Evolutionary conservation across 2,113 vertebrate species (phyloP).

Genomic region (Brachyistius frenatus): DNA sequence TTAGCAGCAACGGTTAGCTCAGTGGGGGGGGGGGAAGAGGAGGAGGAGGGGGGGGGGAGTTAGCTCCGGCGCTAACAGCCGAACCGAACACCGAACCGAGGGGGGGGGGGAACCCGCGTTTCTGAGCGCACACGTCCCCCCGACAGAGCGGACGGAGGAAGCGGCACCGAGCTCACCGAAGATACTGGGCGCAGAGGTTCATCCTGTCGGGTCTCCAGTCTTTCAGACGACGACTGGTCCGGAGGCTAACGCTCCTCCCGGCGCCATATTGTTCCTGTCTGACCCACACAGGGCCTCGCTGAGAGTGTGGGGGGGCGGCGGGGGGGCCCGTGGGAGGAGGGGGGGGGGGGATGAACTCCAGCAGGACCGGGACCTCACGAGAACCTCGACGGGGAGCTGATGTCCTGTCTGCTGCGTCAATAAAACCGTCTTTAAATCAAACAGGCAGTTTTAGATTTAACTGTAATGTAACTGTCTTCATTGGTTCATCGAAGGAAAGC

Average conservation of each 20-base stretch:
- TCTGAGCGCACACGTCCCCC: fast-evolving
- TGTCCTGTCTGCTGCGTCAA: too few relatives aligned
- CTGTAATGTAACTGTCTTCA: too few relatives aligned
- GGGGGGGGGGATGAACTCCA: too few relatives aligned
- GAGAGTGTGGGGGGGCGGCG: too few relatives aligned
- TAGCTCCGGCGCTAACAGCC: constrained; percentile 63
- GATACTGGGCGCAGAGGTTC: constrained; percentile 85
- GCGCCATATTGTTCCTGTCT: constrained; percentile 85
- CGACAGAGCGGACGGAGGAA: fast-evolving
- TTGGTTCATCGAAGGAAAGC: too few relatives aligned
- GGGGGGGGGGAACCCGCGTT: fast-evolving
- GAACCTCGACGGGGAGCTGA: too few relatives aligned
- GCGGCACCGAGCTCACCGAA: constrained; percentile 69
- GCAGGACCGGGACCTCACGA: too few relatives aligned
- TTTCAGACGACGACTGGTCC: constrained; percentile 74
- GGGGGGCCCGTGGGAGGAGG: too few relatives aligned
- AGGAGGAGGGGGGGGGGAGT: neutral
- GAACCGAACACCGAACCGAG: constrained; percentile 37
- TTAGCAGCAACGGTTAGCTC: too few relatives aligned
- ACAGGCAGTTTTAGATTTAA: too few relatives aligned
- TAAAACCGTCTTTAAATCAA: too few relatives aligned
- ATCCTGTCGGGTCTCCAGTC: constrained; percentile 79
- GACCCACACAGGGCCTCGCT: constrained; percentile 32
- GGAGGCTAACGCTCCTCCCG: constrained; percentile 74
- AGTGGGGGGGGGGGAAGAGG: too few relatives aligned